These are phyloP conservation scores for Xiphorhynchus elegans DNA, from an alignment of 2,113 vertebrate genomes.

Conservation along the genomic window DNA sequence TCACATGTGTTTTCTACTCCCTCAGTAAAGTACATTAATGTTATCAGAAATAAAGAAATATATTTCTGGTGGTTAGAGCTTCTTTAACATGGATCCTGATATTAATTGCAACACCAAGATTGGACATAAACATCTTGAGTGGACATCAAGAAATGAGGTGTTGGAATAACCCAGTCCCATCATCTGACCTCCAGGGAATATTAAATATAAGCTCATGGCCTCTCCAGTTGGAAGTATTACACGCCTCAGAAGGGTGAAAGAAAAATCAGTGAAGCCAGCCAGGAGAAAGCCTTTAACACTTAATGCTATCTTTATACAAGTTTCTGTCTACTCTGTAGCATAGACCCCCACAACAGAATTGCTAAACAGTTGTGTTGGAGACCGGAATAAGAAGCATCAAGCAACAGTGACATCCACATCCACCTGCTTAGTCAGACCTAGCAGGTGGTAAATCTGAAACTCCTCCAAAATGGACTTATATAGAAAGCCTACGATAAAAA, in stretches of 20 bases:
- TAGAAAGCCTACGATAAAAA: background rate
- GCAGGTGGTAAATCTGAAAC: background rate
- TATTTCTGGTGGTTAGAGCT: background rate
- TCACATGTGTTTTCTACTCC: background rate
- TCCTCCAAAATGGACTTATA: background rate
- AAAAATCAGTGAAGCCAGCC: background rate
- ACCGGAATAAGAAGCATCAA: background rate
- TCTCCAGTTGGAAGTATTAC: background rate
- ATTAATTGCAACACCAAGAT: background rate
- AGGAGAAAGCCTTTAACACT: background rate
- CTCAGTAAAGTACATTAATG: background rate
- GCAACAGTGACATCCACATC: background rate
- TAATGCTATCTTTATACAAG: background rate
- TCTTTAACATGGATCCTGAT: background rate
- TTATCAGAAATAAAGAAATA: background rate
- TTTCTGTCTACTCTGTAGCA: background rate
- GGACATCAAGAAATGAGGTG: background rate
- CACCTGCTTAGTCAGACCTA: background rate
- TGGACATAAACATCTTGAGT: background rate
- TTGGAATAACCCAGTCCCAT: background rate
- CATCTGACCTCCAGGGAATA: background rate
- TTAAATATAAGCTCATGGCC: background rate
- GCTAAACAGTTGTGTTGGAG: background rate
- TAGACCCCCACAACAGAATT: background rate
- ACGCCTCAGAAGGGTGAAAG: background rate